Evolutionary conservation across 1,140 invertebrate genomes (phyloP), one percentile per base, ranked within the genome.

Genomic region (Zaprionus nigranus): DNA sequence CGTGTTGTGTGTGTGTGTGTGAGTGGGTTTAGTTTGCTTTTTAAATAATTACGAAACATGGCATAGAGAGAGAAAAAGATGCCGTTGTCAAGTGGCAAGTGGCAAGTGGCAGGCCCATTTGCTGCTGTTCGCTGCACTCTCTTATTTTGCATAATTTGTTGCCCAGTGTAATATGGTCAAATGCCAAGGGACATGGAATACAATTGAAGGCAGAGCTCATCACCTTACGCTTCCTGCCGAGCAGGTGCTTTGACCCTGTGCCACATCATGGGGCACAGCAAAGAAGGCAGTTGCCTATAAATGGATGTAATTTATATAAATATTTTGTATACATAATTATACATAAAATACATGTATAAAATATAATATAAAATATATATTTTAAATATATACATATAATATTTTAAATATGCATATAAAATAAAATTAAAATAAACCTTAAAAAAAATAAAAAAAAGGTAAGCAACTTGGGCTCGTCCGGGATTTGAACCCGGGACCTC

Each of bases 401-500:
- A n/a, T 13, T 15, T 5, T 15, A n/a, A 46, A 17, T 6, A 17
- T 17, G 5, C n/a, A 9, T 43, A 43, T 2, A 43, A n/a, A 43
- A 17, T 46, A 6, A 7, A 17, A 17, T 3, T 49, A 20, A 17
- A 12, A 20, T 20, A 11, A 73, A 26, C 24, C 24, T 5, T 26
- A 71, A 68, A 76, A 66, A 63, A 36, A 43, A 36, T 38, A 2
- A 26, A 71, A 92, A 93, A 93, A 82, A 75, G 6, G 53, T 2
- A 0, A 49, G 54, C 57, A 4, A 36, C 71, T 93, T 92, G 94
- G 94, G 94, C 94, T 94, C 94, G 94, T 94, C 94, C 94, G 94
- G 94, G 94, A 94, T 94, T 94, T 94, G 94, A 94, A 94, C 94
- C 94, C 94, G 94, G 94, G 94, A 94, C 94, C 94, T 94, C 94